Percentiles rank a stretch among this genome's conserved stretches.
Conservation (phyloP, 1,140 invertebrate genomes). For the Diabrotica undecimpunctata region DNA sequence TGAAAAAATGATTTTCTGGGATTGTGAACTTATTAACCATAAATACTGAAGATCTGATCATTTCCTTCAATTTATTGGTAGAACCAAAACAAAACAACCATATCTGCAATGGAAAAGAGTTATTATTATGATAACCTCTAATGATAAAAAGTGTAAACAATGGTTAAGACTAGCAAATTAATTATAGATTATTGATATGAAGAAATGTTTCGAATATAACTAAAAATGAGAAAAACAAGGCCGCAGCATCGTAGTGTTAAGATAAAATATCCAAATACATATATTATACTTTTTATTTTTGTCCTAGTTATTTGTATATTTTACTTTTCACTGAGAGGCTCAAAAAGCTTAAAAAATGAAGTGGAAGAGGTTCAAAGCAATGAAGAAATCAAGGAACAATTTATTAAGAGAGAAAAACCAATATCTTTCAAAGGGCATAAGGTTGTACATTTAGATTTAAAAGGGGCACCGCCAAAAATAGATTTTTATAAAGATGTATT, state of each 20-base stretch:
- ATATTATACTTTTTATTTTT: background rate
- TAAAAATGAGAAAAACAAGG: no score
- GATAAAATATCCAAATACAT: background rate
- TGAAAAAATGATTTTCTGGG: no score
- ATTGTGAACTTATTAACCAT: no score
- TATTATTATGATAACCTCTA: background rate
- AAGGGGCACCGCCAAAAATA: conserved; percentile 81
- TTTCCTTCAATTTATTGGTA: no score
- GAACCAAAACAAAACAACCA: no score
- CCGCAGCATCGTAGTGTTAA: background rate
- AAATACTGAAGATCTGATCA: no score
- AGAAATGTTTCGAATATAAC: no score
- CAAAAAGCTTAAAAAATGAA: background rate
- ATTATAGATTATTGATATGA: no score
- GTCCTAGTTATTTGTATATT: background rate
- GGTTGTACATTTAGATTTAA: conserved; percentile 82
- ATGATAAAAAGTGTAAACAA: conserved; percentile 1
- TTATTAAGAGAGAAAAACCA: background rate
- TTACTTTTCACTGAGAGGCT: background rate
- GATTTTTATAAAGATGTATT: conserved; percentile 69
- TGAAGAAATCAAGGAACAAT: background rate
- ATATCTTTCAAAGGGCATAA: conserved; percentile 25
- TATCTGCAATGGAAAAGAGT: no score
- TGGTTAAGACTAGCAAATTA: background rate
- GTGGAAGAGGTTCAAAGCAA: background rate